Evolutionary conservation across 2,888 invertebrate genomes (phyloP).

Genomic region (Chorisops tibialis): DNA sequence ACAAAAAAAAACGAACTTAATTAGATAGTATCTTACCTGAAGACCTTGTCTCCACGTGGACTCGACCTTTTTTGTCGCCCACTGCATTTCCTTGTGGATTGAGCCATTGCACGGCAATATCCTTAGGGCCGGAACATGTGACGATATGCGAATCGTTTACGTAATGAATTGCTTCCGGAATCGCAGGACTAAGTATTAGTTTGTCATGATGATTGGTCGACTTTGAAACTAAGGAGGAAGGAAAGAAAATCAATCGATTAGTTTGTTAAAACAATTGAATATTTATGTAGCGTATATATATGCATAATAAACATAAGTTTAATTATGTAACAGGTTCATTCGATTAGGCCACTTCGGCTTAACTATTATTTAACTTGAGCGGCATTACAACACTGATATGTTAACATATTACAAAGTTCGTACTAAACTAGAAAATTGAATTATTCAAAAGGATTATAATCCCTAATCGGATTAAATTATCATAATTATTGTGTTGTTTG

Average conservation of each 20-base stretch:
- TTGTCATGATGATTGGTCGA: constrained; percentile 44
- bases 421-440: no score
- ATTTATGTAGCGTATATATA: no score
- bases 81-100: constrained; percentile 49
- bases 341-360: no score
- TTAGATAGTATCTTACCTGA: constrained; percentile 40
- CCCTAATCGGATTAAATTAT: no score
- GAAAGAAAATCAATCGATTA: constrained; percentile 5
- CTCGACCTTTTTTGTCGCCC: constrained; percentile 50
- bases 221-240: constrained; percentile 38
- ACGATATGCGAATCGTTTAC: constrained; percentile 53
- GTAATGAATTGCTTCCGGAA: constrained; percentile 49
- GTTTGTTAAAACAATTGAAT: no score
- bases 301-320: no score
- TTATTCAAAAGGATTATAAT: no score
- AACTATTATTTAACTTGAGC: no score
- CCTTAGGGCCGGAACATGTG: constrained; percentile 45
- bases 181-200: constrained; percentile 46
- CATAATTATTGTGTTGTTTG: no score
- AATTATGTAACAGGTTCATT: no score
- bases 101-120: constrained; percentile 48
- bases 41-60: constrained; percentile 50
- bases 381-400: no score
- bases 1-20: not conserved
- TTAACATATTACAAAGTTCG: no score